phyloP scores from a whole-genome alignment of 1,140 invertebrate species.

The Prorops nasuta region DNA sequence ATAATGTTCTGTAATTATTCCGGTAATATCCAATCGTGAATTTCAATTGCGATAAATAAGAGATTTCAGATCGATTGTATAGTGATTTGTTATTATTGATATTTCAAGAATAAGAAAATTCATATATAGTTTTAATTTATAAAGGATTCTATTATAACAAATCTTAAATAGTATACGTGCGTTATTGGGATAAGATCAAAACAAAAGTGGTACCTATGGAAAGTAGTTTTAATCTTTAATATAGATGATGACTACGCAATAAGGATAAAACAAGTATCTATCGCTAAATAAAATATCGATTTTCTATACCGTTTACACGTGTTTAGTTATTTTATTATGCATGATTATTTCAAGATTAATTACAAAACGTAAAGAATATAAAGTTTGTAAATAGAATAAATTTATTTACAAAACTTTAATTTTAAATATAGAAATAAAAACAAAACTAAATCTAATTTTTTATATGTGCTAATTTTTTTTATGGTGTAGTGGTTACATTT shows the following conservation, averaged over 20 bases:
- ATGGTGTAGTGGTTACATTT: too few relatives aligned
- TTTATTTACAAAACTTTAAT: too few relatives aligned
- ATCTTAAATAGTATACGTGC: conserved; percentile 15
- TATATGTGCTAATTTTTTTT: too few relatives aligned
- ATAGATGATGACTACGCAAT: conserved; percentile 17
- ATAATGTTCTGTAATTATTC: background rate
- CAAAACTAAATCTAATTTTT: too few relatives aligned
- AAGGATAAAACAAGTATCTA: conserved; percentile 4
- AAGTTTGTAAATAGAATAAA: too few relatives aligned
- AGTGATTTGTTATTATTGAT: conserved; percentile 24
- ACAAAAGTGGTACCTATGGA: conserved; percentile 25
- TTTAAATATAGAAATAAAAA: too few relatives aligned
- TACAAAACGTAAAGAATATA: too few relatives aligned
- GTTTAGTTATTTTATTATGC: conserved; percentile 1
- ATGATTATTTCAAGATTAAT: background rate
- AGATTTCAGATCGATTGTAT: background rate
- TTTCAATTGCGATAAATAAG: background rate
- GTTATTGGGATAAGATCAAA: conserved; percentile 22
- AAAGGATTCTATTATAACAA: background rate
- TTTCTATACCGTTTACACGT: conserved; percentile 14
- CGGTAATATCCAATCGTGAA: background rate
- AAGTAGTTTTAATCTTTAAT: conserved; percentile 28
- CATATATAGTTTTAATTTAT: background rate
- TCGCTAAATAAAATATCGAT: conserved; percentile 29
- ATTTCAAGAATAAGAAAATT: conserved; percentile 18